Evolutionary conservation across 2,888 invertebrate genomes (phyloP), one percentile per base, ranked within the genome.

Genomic region (Galeopsomyia nigrocyanea): DNA sequence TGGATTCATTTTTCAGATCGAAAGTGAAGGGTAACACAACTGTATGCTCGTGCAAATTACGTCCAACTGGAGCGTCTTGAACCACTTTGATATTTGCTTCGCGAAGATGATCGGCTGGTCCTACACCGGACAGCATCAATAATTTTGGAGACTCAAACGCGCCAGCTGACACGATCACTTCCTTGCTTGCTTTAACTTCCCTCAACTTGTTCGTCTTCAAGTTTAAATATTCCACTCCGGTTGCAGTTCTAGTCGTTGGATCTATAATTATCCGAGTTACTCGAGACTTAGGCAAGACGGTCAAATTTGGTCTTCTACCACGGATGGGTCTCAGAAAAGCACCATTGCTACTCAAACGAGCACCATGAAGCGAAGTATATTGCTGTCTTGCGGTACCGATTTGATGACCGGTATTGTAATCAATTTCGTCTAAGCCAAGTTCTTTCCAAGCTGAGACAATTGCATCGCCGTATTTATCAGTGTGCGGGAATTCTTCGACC

Each of bases 271-370:
- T 80, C 75, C 87, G 87, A 49, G 86, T 85, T 9, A 88, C 90
- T 31, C 84, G 77, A 9, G 89, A 87, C 73, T 89, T 86, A 76
- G 89, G 89, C 71, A 80, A 77, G 14, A 87, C 72, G 22, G 75
- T 77, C 3, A 86, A 71, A 74, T 87, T 87, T 39, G 78, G 77
- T 22, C 89, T 79, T 73, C 87, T 88, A 17, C 88, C 77, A 56
- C 92, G 87, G 67, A 93, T 90, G 0, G 92, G 91, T 76, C 90
- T 87, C 16, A 93, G 90, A 77, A 89, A 92, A 1, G 92, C 92
- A 3, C 82, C 83, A 79, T 92, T 92, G 0, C 89, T 87, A 31
- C 92, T 92, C 58, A 88, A 84, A 77, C 92, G 87, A 76, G 87
- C 86, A 5, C 92, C 92, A 79, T 90, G 85, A 67, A 87, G 87